Base-by-base conservation (phyloP, 2,888 invertebrate genomes). In the Mesorhabditis sp. region DNA sequence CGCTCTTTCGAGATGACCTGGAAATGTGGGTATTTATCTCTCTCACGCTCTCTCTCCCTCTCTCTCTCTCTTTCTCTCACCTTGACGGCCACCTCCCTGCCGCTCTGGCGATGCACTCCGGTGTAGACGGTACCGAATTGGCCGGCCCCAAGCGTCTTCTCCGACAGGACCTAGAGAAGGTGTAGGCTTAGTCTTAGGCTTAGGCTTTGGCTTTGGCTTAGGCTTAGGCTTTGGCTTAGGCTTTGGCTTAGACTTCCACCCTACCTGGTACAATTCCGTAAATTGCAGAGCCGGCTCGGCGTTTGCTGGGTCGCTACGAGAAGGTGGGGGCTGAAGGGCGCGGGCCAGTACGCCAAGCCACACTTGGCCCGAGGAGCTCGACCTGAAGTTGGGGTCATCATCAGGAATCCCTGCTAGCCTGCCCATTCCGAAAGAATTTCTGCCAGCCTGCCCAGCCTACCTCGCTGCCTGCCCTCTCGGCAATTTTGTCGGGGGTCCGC, bases 71-170 rank as follows among this genome's bases (percentile, higher is more conserved):
- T 58, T n/a, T 58, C 45, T 63, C 71, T 66, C 42, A 80, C 85
- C 75, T 85, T 85, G 28, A 85, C 82, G 4, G 85, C 85, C 15
- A 85, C 85, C 63, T 82, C 80, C n/a, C 82, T 74, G 28, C 84
- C 82, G 1, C 79, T 76, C 65, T 80, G 78, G 28, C 85, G 72
- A 62, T 85, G 83, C 44, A 85, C 78, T 84, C 95, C 97, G 71
- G 94, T 95, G 88, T 97, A 98, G 62, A 98, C 98, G 80, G 95
- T 94, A 69, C 98, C 98, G 88, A 98, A 98, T 88, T 98, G 98
- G 0, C 98, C 98, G 4, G 95, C 95, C 69, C 98, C 98, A 45
- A 98, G 90, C 74, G 95, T 92, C 88, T 98, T 96, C 86, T 97
- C 96, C 0, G 95, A 93, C 87, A 92, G 68, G 2, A 84, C 76